A percentile compares a stretch with the other conserved stretches of the same genome.
Conservation (phyloP, 1,140 invertebrate species). For the Acromyrmex heyeri region DNA sequence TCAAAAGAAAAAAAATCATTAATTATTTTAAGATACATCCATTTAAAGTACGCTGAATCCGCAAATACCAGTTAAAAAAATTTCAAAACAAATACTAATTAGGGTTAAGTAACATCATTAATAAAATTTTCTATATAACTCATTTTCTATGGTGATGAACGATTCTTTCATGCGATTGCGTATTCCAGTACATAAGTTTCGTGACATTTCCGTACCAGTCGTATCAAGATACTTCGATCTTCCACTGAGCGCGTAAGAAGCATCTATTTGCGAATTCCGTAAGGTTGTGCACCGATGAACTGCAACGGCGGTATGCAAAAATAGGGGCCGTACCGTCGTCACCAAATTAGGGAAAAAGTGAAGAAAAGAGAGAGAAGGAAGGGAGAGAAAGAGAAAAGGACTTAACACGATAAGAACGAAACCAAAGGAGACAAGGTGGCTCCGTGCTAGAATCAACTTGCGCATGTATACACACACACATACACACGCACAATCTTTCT, state of each 20-base stretch:
- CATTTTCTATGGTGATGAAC: background rate
- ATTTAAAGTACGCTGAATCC: too few relatives aligned
- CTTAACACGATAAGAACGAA: slow-evolving; percentile 64
- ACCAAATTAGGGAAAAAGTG: slow-evolving; percentile 8
- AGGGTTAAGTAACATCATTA: background rate
- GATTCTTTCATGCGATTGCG: background rate
- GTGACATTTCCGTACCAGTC: background rate
- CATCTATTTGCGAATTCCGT: background rate
- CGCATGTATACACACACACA: slow-evolving; percentile 77
- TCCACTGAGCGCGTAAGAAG: slow-evolving; percentile 7
- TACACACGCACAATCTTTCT: slow-evolving; percentile 21
- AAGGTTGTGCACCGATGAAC: background rate
- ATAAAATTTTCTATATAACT: background rate
- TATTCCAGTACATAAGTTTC: background rate
- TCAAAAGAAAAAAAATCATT: too few relatives aligned
- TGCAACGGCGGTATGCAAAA: slow-evolving; percentile 23
- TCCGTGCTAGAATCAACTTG: slow-evolving; percentile 78
- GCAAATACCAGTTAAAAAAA: too few relatives aligned
- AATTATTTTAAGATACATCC: too few relatives aligned
- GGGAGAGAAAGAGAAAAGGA: background rate
- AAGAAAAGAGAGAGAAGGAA: slow-evolving; percentile 23
- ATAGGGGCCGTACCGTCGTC: background rate
- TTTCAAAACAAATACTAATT: too few relatives aligned
- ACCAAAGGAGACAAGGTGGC: slow-evolving; percentile 62
- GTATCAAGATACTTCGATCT: background rate